Evolutionary conservation across 2,797 vertebrate genomes (phyloP).

Genomic region (Carcharodon carcharias): DNA sequence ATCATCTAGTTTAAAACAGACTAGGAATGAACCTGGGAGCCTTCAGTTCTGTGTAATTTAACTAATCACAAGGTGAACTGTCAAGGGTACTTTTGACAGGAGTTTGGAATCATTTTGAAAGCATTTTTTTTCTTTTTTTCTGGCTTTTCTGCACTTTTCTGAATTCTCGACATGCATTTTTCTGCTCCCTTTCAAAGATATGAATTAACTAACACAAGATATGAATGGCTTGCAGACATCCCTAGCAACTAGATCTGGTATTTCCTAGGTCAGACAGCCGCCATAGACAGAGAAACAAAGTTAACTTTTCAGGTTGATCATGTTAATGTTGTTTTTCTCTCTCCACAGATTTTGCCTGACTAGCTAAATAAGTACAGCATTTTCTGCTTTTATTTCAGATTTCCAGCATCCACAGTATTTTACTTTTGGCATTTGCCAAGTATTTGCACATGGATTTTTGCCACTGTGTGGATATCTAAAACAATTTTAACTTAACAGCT

Average conservation of each 20-base stretch:
- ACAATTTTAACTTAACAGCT: neutral
- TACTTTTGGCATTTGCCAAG: neutral
- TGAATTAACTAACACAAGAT: neutral
- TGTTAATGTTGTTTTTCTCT: neutral
- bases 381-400: neutral
- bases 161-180: neutral
- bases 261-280: neutral
- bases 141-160: neutral
- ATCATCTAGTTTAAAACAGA: neutral
- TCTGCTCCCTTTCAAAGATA: neutral
- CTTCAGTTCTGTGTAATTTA: neutral
- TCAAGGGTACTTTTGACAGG: neutral
- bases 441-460: neutral
- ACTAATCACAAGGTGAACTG: neutral
- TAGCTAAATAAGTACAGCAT: neutral
- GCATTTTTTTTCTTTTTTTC: neutral
- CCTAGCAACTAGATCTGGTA: neutral
- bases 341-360: neutral
- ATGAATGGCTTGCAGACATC: neutral
- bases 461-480: neutral
- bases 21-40: neutral
- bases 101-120: neutral
- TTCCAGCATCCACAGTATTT: neutral
- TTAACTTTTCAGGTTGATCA: neutral
- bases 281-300: neutral